Base-by-base conservation (phyloP, 2,888 invertebrate species). In the Tholera decimalis region DNA sequence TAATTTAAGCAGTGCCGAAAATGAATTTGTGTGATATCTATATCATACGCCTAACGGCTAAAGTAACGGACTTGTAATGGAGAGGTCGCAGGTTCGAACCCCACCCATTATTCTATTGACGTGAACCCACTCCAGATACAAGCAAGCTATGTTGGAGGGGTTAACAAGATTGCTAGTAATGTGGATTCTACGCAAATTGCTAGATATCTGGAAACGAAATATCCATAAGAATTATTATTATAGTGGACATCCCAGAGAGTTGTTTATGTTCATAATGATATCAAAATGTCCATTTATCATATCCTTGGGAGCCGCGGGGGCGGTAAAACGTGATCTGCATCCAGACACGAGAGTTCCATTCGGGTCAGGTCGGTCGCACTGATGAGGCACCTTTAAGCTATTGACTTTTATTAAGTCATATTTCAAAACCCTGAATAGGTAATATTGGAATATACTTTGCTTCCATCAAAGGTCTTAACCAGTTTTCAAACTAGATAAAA, bases 321-420 rank as follows among this genome's bases (percentile, higher is more conserved):
- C 59, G 54, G n/a, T 28, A 30, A 18, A 39, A 58, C 69, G 69
- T 58, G 76, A 28, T 57, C 70, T 62, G 76, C 62, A 61, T 70
- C 20, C 26, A 55, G 15, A 43, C 55, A 22, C 56, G 28, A n/a
- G 35, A 30, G 35, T 3, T 33, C 26, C 15, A 28, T n/a, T n/a
- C n/a, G n/a, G n/a, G n/a, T n/a, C n/a, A n/a, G n/a, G n/a, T n/a
- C n/a, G n/a, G n/a, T n/a, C n/a, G n/a, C 24, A 39, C n/a, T 50
- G 46, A 26, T 20, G 28, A 56, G 11, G 26, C 20, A 54, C 53
- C 28, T 50, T 33, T 8, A 46, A 28, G 1, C 26, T 41, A 35
- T n/a, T 28, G 18, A 57, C 47, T 54, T 37, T 44, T n/a, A 56
- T 62, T 50, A 39, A 57, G 20, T 18, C n/a, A 53, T 28, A 49